Conservation (phyloP, 2,113 vertebrate genomes). For the sheep (Ovis aries) region ARS-UI_Ramb_v3.0 NC_056080.1:113880501-113881000, state of each 20-base stretch:
- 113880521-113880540: constrained; percentile 56
- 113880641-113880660: constrained; percentile 56
- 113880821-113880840: constrained; percentile 28
- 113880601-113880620: constrained; percentile 70
- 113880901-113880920: no score
- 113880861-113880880: constrained; percentile 74
- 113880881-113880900: constrained; percentile 14
- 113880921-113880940: no score
- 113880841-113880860: constrained; percentile 56
- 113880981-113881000: no score
- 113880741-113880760: constrained; percentile 58
- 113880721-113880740: constrained; percentile 55
- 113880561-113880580: constrained; percentile 32
- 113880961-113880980: no score
- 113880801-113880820: constrained; percentile 52
- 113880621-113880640: constrained; percentile 60
- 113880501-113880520: constrained; percentile 54
- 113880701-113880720: constrained; percentile 57
- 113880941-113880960: no score
- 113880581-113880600: constrained; percentile 53
- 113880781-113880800: constrained; percentile 63
- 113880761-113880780: constrained; percentile 52
- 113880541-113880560: constrained; percentile 54
- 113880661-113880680: constrained; percentile 68
- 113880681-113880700: constrained; percentile 66